Percentiles rank a stretch among this genome's conserved stretches.
Evolutionary conservation across 2,888 invertebrate genomes (phyloP).

Genomic region (Shargacucullia verbasci): DNA sequence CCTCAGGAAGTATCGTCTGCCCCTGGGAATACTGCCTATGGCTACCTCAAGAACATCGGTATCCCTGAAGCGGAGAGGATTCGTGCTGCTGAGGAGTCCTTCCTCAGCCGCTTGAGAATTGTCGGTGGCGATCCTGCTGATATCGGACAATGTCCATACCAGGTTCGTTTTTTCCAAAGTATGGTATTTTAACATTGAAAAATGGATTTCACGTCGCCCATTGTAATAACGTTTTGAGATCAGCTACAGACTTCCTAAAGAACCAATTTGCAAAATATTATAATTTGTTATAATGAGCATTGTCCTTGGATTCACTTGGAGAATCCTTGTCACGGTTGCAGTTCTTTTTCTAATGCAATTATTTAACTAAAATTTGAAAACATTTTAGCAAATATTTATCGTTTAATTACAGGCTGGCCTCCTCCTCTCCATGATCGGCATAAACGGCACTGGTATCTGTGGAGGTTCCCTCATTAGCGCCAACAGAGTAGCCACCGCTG

Average conservation of each 20-base stretch:
- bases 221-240: no score
- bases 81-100: constrained; percentile 63
- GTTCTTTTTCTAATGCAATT: no score
- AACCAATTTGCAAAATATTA: no score
- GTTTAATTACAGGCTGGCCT: constrained; percentile 57
- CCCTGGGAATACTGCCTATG: constrained; percentile 57
- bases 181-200: no score
- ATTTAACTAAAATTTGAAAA: no score
- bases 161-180: constrained; percentile 26
- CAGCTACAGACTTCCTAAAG: no score
- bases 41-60: constrained; percentile 67
- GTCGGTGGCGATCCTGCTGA: constrained; percentile 61
- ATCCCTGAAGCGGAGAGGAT: constrained; percentile 69
- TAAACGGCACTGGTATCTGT: constrained; percentile 61
- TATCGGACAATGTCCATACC: constrained; percentile 42
- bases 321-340: no score
- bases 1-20: constrained; percentile 4
- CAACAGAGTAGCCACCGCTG: constrained; percentile 66
- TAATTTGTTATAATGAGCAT: no score
- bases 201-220: no score
- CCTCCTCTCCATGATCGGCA: constrained; percentile 51
- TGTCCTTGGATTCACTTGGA: no score
- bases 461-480: constrained; percentile 69
- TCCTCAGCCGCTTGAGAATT: constrained; percentile 57
- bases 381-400: no score